Evolutionary conservation across 1,140 invertebrate species (phyloP).

Genomic region (Zaprionus davidi): DNA sequence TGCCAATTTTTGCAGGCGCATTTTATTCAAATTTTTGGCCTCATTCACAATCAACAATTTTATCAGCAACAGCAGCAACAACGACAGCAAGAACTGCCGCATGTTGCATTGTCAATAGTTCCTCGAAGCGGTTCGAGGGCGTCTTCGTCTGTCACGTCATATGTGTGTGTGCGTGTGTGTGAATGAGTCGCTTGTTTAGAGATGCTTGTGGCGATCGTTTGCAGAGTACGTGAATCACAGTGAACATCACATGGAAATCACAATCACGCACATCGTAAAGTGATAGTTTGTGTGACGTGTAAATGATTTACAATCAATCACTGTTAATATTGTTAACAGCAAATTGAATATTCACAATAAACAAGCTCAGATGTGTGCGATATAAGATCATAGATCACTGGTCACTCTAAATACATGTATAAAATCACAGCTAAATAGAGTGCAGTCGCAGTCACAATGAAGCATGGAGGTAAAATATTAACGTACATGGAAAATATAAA

Average conservation of each 20-base stretch:
- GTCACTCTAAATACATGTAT: too few relatives aligned
- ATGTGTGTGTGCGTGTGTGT: background rate
- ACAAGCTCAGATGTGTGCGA: too few relatives aligned
- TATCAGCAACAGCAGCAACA: constrained; percentile 44
- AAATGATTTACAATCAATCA: background rate
- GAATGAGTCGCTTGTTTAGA: constrained; percentile 22
- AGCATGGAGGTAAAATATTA: too few relatives aligned
- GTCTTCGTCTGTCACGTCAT: constrained; percentile 14
- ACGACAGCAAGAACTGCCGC: constrained; percentile 14
- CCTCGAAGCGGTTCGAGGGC: constrained; percentile 47
- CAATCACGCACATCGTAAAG: background rate
- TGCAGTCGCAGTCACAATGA: too few relatives aligned
- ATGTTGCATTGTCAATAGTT: constrained; percentile 69
- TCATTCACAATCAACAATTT: constrained; percentile 65
- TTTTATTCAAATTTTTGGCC: constrained; percentile 80
- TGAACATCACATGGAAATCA: background rate
- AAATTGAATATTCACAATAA: too few relatives aligned
- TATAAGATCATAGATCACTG: too few relatives aligned
- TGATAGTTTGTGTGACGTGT: too few relatives aligned
- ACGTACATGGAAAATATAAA: too few relatives aligned
- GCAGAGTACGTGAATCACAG: background rate
- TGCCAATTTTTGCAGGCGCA: constrained; percentile 72
- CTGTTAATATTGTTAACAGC: background rate
- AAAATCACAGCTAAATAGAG: too few relatives aligned
- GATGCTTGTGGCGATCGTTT: constrained; percentile 10